Evolutionary conservation across 2,888 invertebrate genomes (phyloP).

Genomic region (Cryptosula pallasiana): DNA sequence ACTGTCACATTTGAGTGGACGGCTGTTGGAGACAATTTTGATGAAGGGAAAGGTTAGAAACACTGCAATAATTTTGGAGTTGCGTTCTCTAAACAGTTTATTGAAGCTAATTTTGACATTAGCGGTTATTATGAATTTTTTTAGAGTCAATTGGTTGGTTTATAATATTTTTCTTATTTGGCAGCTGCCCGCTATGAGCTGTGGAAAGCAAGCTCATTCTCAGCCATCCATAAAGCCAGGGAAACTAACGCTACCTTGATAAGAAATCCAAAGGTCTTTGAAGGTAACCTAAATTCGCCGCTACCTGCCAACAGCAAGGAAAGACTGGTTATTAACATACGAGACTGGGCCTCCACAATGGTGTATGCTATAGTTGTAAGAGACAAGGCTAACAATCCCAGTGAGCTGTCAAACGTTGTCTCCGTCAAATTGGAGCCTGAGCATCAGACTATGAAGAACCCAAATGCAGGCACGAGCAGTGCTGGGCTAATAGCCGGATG

Average conservation of each 20-base stretch:
- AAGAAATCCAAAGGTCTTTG: neutral
- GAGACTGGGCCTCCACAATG: neutral
- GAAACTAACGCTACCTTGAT: conserved; percentile 12
- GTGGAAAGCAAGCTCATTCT: neutral
- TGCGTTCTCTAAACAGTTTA: no score
- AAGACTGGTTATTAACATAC: conserved; percentile 1
- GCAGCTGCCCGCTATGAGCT: conserved; percentile 13
- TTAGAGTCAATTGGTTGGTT: no score
- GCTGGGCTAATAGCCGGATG: neutral
- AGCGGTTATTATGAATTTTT: neutral
- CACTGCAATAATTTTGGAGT: no score
- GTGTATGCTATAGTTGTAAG: conserved; percentile 3
- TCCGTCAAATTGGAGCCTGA: neutral
- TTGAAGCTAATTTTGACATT: neutral
- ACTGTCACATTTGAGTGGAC: conserved; percentile 20
- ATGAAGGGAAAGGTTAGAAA: conserved; percentile 18
- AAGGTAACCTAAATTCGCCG: conserved; percentile 13
- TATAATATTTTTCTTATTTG: neutral
- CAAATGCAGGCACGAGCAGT: neutral
- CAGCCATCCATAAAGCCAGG: neutral
- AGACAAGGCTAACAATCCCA: neutral
- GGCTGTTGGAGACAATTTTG: conserved; percentile 23
- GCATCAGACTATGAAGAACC: neutral
- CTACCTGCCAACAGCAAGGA: conserved; percentile 7
- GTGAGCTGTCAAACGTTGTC: conserved; percentile 3